A percentile compares a stretch with the other conserved stretches of the same genome.
Conservation (phyloP, 2,113 vertebrate genomes). For the Marmota monax region DNA sequence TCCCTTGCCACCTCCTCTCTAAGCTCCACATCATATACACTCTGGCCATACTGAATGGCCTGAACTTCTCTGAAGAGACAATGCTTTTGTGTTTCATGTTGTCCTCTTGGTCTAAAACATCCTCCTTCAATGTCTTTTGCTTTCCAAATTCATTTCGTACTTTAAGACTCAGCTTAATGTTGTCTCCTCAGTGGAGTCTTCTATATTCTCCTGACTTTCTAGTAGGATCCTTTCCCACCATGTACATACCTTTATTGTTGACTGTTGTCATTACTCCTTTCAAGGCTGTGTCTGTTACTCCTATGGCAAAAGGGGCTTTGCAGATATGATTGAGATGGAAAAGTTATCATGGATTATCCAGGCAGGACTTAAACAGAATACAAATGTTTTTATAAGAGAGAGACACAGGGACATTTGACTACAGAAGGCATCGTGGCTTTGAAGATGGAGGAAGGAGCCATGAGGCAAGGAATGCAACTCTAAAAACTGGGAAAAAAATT, state of each 20-base stretch:
- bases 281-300: background rate
- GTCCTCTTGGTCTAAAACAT: background rate
- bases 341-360: background rate
- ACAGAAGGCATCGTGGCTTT: background rate
- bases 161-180: background rate
- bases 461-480: background rate
- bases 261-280: background rate
- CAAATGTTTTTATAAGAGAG: background rate
- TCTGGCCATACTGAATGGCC: background rate
- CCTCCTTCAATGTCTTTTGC: background rate
- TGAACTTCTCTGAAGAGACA: background rate
- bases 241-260: background rate
- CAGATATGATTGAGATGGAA: background rate
- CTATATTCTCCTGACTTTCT: background rate
- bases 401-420: background rate
- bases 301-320: background rate
- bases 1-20: background rate
- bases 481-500: background rate
- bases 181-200: background rate
- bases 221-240: background rate
- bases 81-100: background rate
- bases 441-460: background rate
- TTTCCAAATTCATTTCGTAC: background rate
- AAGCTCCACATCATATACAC: background rate
- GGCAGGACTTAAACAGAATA: background rate